Evolutionary conservation across 2,888 invertebrate species (phyloP), one percentile per base, ranked within the genome.

Genomic region (Drosophila koepferae): DNA sequence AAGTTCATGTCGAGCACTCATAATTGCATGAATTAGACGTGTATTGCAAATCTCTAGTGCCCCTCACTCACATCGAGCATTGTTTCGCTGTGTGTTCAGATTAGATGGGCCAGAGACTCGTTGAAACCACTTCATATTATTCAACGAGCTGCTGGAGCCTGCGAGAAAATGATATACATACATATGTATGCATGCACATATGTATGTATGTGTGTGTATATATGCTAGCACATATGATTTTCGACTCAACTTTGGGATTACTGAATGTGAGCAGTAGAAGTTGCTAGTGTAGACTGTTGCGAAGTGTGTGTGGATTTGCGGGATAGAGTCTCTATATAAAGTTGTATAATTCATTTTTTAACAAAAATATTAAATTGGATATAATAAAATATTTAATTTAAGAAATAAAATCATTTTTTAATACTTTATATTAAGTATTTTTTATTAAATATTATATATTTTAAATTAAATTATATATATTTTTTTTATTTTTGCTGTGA

Each of bases 21-120:
- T 69, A 86, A 84, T 89, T 88, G 74, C 72, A 69, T 75, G 72
- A 85, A 71, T 81, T 62, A 69, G 77, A 80, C 72, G 66, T 63
- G 81, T 66, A 83, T 80, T 81, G 68, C 77, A 62, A 72, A 69
- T 66, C 75, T 80, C 72, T 60, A 48, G 62, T 48, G 71, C 46
- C 44, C 55, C 63, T 64, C 49, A 34, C 49, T 40, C 46, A 23
- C 56, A 46, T 31, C n/a, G 28, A 48, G 41, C 60, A 74, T 61
- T 74, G 67, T 62, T 66, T 38, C 34, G 43, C 40, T 31, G 36
- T 53, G 28, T 53, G 36, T 2, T 48, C 55, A 28, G 59, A 69
- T 76, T 72, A 63, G 72, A 55, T 55, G 77, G 55, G 16, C 43
- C 34, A 48, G 60, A 34, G 31, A 53, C 73, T 61, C 60, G 53